Percentiles rank a stretch among this genome's conserved stretches.
Conservation (phyloP, 2,888 invertebrate species). For the Rhopalosiphum nymphaeae region DNA sequence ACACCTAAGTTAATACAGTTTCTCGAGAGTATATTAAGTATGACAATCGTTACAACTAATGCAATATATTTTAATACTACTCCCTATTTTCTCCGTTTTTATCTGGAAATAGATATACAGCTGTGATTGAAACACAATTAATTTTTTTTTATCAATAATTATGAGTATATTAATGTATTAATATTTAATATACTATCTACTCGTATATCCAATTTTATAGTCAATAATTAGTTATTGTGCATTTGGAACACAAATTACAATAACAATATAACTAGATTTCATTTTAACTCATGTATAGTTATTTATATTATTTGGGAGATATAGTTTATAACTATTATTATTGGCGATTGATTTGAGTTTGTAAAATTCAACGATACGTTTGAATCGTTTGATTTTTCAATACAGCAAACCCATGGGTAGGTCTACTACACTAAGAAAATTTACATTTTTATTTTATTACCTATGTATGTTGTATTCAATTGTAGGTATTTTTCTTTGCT, state of each 20-base stretch:
- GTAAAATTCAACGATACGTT: not conserved
- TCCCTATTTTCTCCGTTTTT: not conserved
- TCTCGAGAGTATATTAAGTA: not conserved
- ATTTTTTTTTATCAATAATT: not conserved
- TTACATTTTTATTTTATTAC: too few relatives aligned
- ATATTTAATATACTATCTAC: not conserved
- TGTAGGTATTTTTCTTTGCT: too few relatives aligned
- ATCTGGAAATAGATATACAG: not conserved
- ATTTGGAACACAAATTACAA: not conserved
- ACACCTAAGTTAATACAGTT: too few relatives aligned
- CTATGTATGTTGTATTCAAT: too few relatives aligned
- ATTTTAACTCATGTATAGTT: not conserved
- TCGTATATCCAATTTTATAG: not conserved
- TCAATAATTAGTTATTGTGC: not conserved
- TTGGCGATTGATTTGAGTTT: not conserved
- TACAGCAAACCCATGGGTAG: not conserved
- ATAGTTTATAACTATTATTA: not conserved
- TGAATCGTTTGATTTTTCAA: not conserved
- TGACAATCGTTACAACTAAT: not conserved
- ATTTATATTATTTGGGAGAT: not conserved
- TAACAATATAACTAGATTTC: not conserved
- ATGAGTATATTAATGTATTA: not conserved
- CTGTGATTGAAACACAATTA: not conserved
- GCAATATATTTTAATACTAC: not conserved
- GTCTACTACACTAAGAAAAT: not conserved